Conservation (phyloP, 2,888 invertebrate genomes). For the Chrysina gloriosa region DNA sequence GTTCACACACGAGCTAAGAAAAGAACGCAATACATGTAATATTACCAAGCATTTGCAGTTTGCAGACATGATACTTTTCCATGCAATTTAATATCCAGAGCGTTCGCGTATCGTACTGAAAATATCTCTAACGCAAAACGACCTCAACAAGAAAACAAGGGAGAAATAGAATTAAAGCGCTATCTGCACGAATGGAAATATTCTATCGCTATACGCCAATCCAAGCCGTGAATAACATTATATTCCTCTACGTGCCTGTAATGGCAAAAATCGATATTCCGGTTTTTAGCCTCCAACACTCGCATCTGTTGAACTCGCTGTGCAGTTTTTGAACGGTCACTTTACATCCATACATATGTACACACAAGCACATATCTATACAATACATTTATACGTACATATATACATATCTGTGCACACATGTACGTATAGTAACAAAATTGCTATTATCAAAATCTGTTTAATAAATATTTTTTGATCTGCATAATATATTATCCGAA, state of each 20-base stretch:
- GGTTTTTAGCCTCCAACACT: constrained; percentile 5
- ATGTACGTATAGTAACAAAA: neutral
- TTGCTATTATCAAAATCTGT: neutral
- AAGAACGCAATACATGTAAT: neutral
- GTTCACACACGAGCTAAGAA: too few relatives aligned
- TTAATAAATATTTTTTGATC: neutral
- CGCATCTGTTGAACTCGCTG: constrained; percentile 27
- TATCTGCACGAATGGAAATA: constrained; percentile 28
- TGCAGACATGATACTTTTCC: neutral
- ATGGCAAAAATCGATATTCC: constrained; percentile 25
- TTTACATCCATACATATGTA: too few relatives aligned
- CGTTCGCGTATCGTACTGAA: neutral
- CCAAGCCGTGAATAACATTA: neutral
- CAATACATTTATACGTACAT: too few relatives aligned
- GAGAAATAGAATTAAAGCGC: constrained; percentile 11
- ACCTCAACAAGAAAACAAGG: constrained; percentile 2
- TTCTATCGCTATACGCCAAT: neutral
- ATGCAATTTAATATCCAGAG: neutral
- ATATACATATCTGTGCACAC: too few relatives aligned
- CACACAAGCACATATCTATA: too few relatives aligned
- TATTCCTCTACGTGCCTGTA: neutral
- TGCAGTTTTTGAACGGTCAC: constrained; percentile 3
- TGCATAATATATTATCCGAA: too few relatives aligned
- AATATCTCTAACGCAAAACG: neutral
- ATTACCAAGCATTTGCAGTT: neutral